Evolutionary conservation across 1,140 invertebrate species (phyloP).

Genomic region (Drosophila kohkoa): DNA sequence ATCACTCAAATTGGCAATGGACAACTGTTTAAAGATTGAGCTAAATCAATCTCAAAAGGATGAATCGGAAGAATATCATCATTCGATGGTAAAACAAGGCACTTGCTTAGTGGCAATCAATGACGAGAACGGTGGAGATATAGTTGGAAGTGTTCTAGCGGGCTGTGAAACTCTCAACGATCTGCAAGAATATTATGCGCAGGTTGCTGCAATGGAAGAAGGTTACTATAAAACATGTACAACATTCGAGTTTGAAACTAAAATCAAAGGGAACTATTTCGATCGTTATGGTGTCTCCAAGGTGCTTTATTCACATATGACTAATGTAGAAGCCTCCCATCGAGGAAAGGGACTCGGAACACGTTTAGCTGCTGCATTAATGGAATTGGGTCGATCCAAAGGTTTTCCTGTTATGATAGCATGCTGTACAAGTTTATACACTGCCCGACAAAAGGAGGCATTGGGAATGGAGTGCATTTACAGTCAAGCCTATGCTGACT

Average conservation of each 20-base stretch:
- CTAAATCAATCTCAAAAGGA: not conserved
- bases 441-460: slow-evolving; percentile 35
- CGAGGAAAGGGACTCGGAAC: slow-evolving; percentile 52
- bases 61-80: not conserved
- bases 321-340: slow-evolving; percentile 42
- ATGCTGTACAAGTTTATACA: slow-evolving; percentile 50
- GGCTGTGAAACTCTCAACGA: not conserved
- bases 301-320: slow-evolving; percentile 44
- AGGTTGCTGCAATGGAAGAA: not conserved
- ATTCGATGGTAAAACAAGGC: not conserved
- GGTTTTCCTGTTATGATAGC: slow-evolving; percentile 49
- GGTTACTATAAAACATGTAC: not conserved
- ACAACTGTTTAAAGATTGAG: not conserved
- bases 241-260: not conserved
- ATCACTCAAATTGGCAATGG: not conserved
- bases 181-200: not conserved
- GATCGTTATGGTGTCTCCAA: not conserved
- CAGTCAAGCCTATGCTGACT: slow-evolving; percentile 39
- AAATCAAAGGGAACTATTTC: not conserved
- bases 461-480: slow-evolving; percentile 50
- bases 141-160: not conserved
- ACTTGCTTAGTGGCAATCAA: not conserved
- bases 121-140: not conserved
- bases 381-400: slow-evolving; percentile 55
- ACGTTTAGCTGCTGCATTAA: slow-evolving; percentile 43